A percentile compares a stretch with the other conserved stretches of the same genome.
phyloP scores from a whole-genome alignment of 2,797 vertebrate species.

The Pelobates cultripes region DNA sequence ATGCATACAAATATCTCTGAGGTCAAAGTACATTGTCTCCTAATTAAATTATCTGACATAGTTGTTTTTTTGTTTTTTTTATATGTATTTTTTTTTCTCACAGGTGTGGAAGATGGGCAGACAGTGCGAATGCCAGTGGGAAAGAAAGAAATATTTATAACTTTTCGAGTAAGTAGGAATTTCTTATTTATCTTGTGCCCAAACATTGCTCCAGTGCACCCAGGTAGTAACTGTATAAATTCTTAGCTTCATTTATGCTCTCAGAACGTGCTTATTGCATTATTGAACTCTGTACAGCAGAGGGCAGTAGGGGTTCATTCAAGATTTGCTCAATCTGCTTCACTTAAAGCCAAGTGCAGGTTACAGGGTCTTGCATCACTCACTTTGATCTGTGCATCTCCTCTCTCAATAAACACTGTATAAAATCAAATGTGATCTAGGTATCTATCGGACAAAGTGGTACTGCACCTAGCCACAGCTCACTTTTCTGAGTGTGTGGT shows the following conservation, averaged over 20 bases:
- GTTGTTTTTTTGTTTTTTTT: too few relatives aligned
- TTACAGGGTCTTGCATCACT: constrained; percentile 29
- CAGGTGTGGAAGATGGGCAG: constrained; percentile 95
- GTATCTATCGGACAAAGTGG: too few relatives aligned
- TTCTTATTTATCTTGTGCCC: too few relatives aligned
- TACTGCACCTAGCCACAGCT: too few relatives aligned
- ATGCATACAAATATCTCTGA: too few relatives aligned
- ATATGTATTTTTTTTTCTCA: neutral
- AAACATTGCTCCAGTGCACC: neutral
- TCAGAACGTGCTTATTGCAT: neutral
- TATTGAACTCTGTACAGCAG: constrained; percentile 3
- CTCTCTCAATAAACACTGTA: neutral
- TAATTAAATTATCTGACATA: too few relatives aligned
- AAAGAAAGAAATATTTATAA: constrained; percentile 95
- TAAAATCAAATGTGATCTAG: neutral
- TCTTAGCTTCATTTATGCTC: neutral
- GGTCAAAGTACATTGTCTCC: too few relatives aligned
- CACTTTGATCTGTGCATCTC: neutral
- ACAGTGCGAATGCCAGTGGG: constrained; percentile 96
- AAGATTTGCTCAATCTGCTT: neutral
- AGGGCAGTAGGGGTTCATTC: constrained; percentile 15
- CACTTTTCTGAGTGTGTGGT: too few relatives aligned
- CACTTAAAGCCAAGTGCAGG: neutral
- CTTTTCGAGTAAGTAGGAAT: constrained; percentile 82
- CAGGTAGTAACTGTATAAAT: too few relatives aligned